phyloP scores from a whole-genome alignment of 2,888 invertebrate genomes.

The Euzophera pinguis region DNA sequence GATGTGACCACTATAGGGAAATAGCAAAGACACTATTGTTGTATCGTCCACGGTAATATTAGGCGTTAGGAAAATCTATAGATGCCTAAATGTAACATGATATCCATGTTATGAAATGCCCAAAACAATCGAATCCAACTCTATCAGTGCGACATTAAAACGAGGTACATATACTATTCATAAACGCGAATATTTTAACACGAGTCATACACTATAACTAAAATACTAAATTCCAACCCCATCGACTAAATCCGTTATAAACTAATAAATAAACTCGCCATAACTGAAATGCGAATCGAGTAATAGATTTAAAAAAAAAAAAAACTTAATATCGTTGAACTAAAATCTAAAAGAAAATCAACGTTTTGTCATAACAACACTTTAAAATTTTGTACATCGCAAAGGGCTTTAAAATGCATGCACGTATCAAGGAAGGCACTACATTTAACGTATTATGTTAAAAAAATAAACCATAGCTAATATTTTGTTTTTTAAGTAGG shows the following conservation, averaged over 20 bases:
- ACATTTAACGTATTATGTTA: conserved; percentile 33
- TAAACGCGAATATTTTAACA: background rate
- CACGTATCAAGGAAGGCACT: conserved; percentile 54
- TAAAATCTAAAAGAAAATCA: conserved; percentile 36
- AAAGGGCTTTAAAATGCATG: conserved; percentile 45
- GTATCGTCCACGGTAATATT: too few species aligned
- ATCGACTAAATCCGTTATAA: background rate
- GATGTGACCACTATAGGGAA: too few species aligned
- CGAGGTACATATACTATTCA: background rate
- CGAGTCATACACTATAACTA: background rate
- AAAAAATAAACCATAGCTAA: conserved; percentile 23
- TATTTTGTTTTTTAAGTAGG: too few species aligned
- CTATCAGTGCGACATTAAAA: background rate
- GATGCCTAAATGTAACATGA: background rate
- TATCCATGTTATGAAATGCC: background rate
- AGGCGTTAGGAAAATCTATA: too few species aligned
- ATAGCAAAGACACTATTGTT: too few species aligned
- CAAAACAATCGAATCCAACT: background rate
- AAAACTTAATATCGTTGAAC: conserved; percentile 30
- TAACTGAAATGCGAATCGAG: conserved; percentile 44
- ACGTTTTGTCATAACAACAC: conserved; percentile 32
- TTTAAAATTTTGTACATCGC: conserved; percentile 39
- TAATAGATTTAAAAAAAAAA: conserved; percentile 27
- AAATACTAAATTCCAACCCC: background rate
- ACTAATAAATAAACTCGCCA: conserved; percentile 10